Percentiles rank a stretch among this genome's conserved stretches.
Evolutionary conservation across 1,140 invertebrate species (phyloP).

Genomic region (Drosophila malerkotliana): DNA sequence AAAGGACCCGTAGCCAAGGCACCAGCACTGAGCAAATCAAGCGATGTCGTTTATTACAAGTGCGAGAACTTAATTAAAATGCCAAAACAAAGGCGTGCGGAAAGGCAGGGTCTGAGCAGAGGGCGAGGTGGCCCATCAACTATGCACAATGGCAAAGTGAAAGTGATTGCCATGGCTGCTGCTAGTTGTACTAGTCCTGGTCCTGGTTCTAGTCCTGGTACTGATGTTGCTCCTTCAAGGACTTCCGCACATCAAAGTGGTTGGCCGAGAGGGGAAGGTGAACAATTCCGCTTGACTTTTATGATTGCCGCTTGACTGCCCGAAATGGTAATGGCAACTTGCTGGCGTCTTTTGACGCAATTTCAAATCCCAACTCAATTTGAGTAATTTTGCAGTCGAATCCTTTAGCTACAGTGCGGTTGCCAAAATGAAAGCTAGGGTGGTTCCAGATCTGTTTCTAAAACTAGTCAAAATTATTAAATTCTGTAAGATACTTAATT

Average conservation of each 20-base stretch:
- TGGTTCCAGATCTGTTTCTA: neutral
- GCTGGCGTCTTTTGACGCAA: constrained; percentile 73
- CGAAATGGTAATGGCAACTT: constrained; percentile 54
- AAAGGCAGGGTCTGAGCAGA: constrained; percentile 1
- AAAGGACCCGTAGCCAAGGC: constrained; percentile 10
- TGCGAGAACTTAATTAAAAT: constrained; percentile 81
- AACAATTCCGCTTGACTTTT: constrained; percentile 72
- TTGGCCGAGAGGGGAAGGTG: neutral
- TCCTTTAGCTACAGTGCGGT: constrained; percentile 70
- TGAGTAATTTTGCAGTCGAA: constrained; percentile 78
- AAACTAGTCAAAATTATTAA: neutral
- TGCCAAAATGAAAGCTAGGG: constrained; percentile 4
- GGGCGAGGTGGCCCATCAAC: constrained; percentile 46
- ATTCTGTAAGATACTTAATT: too few relatives aligned
- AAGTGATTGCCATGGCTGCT: constrained; percentile 58
- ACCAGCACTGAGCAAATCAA: constrained; percentile 66
- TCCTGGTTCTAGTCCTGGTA: constrained; percentile 15
- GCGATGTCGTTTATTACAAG: constrained; percentile 78
- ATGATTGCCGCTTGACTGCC: constrained; percentile 67
- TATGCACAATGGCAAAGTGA: constrained; percentile 74
- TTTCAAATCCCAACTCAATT: constrained; percentile 82
- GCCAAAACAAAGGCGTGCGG: constrained; percentile 66
- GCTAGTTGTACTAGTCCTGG: constrained; percentile 28
- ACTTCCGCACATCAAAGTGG: constrained; percentile 61
- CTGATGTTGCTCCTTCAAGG: constrained; percentile 42